Evolutionary conservation across 2,113 vertebrate genomes (phyloP).

Genomic region (Calidris pygmaea): DNA sequence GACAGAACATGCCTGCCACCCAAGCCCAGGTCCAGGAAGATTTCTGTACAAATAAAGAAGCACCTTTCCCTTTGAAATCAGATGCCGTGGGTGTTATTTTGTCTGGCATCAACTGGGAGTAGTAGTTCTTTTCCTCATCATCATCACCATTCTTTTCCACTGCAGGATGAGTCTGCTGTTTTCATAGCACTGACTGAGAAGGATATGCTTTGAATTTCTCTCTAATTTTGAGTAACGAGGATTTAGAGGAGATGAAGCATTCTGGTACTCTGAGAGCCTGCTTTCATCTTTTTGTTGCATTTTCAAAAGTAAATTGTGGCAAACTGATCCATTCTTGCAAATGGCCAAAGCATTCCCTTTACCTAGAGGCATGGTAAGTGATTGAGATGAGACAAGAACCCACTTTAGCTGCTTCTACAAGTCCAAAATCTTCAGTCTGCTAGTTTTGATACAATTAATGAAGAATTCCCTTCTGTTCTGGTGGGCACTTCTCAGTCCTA

Average conservation of each 20-base stretch:
- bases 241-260: neutral
- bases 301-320: neutral
- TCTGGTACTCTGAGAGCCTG: neutral
- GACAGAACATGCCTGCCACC: conserved; percentile 81
- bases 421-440: neutral
- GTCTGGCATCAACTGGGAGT: neutral
- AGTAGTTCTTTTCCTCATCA: neutral
- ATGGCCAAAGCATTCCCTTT: neutral
- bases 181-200: neutral
- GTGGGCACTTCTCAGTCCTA: neutral
- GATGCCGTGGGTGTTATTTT: conserved; percentile 57
- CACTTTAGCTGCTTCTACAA: neutral
- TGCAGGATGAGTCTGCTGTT: conserved; percentile 29
- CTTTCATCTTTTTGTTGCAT: neutral
- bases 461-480: neutral
- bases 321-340: neutral
- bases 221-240: neutral
- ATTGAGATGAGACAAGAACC: neutral
- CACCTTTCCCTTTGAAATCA: conserved; percentile 82
- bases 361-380: neutral
- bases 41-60: conserved; percentile 90
- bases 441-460: neutral
- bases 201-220: neutral
- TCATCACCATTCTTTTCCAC: neutral
- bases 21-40: conserved; percentile 81